Evolutionary conservation across 2,113 vertebrate genomes (phyloP), one percentile per base, ranked within the genome.

Genomic region (Cromileptes altivelis): DNA sequence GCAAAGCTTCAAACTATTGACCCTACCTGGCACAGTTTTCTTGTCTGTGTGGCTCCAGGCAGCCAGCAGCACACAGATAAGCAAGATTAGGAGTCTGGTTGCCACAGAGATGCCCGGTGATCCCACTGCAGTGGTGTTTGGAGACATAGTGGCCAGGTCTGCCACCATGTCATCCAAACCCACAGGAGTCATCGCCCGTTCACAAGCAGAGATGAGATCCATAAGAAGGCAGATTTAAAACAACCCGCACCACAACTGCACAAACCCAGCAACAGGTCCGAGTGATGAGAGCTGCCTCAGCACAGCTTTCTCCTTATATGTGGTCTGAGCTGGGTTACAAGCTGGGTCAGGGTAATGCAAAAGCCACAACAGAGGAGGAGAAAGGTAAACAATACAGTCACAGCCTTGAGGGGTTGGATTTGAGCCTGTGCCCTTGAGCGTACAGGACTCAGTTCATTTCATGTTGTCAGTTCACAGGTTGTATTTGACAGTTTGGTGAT

Each of bases 11-110:
- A 30, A 30, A 15, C 3, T 7, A 1, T 1, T 14, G 21, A 72
- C 61, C 93, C 91, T 91, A 98, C 98, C 98, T 95, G 98, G 97
- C 58, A 96, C 85, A 3, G 93, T 88, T 2, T 95, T 95, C 30
- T 95, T 96, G 21, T 93, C 95, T 11, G 93, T 91, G 0, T 95
- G 94, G 45, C 85, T 96, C 97, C 96, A 96, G 5, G 96, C 87
- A 0, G 96, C 84, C 65, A 99, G 72, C 15, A 99, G 93, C 74
- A 98, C 85, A 61, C 94, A 95, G 30, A 95, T 53, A 14, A 97
- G 78, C 57, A 98, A 78, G 49, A 97, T 82, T 0, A 98, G 70
- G 2, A 93, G 93, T 52, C 96, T 90, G 0, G 94, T 96, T 58
- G 95, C 94, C 23, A 87, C 10, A 0, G 90, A 89, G 85, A 89